Base-by-base conservation (phyloP, 1,140 invertebrate species). In the Papilio aristodemus region DNA sequence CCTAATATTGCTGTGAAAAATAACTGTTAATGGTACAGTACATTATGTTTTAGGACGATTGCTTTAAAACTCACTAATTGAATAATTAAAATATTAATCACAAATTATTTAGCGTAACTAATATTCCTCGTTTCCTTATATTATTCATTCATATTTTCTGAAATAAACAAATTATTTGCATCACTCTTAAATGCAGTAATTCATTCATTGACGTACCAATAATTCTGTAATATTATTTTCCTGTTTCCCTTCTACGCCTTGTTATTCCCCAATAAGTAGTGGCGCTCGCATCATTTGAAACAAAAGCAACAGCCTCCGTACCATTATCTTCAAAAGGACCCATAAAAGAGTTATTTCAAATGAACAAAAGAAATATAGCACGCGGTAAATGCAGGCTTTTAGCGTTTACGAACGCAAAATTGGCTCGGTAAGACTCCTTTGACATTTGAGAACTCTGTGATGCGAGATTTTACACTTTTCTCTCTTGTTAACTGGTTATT, bases 101-200 rank as follows among this genome's bases (percentile, higher is more conserved):
- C n/a, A 19, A 50, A 22, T 10, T 50, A 10, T 10, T 50, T 19
- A 25, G 11, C 22, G 46, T 22, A 50, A 11, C 8, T 22, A 22
- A 22, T 0, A 50, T 19, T 6, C 19, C 4, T 2, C 19, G 22
- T 54, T 54, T 22, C 9, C 17, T 22, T 50, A 22, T 22, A 2
- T 50, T 50, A 50, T 50, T 50, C 6, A 46, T 46, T 32, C 27
- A 32, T 32, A 2, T 32, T 1, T 19, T 8, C 17, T 9, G 1
- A 46, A 46, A 50, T 46, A 19, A 46, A n/a, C 43, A 9, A 46
- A 10, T 46, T 50, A 8, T 22, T 50, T 50, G 8, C 10, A 50
- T 50, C 84, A 73, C 80, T 67, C 22, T 66, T 50, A 17, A 50
- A 67, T 71, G 63, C 43, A 67, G 43, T 60, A 19, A 19, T 62